These are phyloP conservation scores for Sycophaga agraensis DNA, from an alignment of 1,140 invertebrate genomes.

Conservation along the genomic window DNA sequence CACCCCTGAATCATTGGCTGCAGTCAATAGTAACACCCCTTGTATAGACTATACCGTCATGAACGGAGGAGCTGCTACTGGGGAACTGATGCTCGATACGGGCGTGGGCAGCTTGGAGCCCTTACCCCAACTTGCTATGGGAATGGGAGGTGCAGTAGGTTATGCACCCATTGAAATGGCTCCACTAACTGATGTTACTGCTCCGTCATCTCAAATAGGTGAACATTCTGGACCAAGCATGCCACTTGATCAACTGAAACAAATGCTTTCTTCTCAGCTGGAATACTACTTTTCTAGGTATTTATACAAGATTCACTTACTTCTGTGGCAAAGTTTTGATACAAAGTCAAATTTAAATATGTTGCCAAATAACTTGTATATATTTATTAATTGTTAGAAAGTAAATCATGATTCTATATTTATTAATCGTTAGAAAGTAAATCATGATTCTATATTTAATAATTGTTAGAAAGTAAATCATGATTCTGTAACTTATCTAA, in stretches of 20 bases:
- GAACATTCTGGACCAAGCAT: conserved; percentile 52
- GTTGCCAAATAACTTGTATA: no score
- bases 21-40: conserved; percentile 45
- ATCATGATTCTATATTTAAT: no score
- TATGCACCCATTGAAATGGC: conserved; percentile 52
- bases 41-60: conserved; percentile 56
- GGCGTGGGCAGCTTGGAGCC: conserved; percentile 49
- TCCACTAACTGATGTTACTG: conserved; percentile 44
- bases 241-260: conserved; percentile 74
- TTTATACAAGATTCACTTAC: not conserved
- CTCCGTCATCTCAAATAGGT: conserved; percentile 46
- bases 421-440: no score
- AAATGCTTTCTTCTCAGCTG: conserved; percentile 78
- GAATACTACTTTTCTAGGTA: conserved; percentile 90
- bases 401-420: no score
- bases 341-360: no score
- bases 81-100: conserved; percentile 53
- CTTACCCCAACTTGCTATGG: conserved; percentile 50
- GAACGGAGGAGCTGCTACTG: conserved; percentile 52
- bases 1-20: conserved; percentile 59
- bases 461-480: no score
- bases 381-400: no score
- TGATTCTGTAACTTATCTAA: no score
- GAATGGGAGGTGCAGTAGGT: conserved; percentile 51
- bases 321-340: no score